These are phyloP conservation scores for Sturnira hondurensis DNA, from an alignment of 2,113 vertebrate species.

Conservation along the genomic window DNA sequence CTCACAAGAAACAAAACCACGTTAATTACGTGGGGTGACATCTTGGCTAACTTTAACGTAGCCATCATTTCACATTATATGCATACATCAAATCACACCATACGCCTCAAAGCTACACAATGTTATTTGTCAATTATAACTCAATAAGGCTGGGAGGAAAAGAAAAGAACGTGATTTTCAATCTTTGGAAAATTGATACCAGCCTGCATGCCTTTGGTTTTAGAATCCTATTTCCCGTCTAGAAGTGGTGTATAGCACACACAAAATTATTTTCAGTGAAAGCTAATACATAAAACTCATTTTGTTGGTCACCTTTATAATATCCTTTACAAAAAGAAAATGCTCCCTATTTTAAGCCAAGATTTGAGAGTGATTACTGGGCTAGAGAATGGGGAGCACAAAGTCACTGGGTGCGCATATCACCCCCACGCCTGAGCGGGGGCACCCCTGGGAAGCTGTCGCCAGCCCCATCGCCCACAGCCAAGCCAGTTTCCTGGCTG, in stretches of 20 bases:
- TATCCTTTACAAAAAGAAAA: neutral
- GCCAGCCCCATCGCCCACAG: neutral
- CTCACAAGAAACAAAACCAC: neutral
- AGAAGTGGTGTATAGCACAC: neutral
- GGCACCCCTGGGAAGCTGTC: neutral
- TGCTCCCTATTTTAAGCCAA: neutral
- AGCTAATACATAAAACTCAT: neutral
- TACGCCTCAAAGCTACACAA: neutral
- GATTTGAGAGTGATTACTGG: neutral
- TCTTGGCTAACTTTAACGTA: neutral
- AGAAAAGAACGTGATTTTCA: neutral
- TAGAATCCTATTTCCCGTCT: neutral
- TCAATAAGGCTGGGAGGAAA: neutral
- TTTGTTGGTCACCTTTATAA: neutral
- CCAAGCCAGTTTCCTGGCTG: neutral
- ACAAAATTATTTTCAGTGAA: constrained; percentile 1
- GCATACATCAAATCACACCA: neutral
- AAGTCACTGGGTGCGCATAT: neutral
- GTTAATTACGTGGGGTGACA: neutral
- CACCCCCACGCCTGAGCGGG: no score
- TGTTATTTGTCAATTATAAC: neutral
- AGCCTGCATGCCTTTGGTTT: neutral
- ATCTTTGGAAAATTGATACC: neutral
- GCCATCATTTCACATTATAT: neutral
- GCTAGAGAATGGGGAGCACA: neutral